Percentiles rank a stretch among this genome's conserved stretches.
phyloP scores from a whole-genome alignment of 2,888 invertebrate species.

The Callosobruchus maculatus region DNA sequence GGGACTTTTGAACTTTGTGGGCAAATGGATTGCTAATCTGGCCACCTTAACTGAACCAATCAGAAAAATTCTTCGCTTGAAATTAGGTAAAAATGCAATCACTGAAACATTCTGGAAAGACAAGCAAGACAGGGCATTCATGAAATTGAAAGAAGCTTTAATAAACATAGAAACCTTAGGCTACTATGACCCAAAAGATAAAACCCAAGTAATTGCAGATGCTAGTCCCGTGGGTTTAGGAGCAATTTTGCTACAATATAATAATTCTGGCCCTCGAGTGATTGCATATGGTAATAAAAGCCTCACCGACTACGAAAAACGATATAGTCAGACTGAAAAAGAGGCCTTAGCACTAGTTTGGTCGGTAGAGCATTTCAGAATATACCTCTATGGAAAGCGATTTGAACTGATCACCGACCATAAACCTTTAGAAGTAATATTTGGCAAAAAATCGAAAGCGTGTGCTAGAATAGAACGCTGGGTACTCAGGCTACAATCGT shows the following conservation, averaged over 20 bases:
- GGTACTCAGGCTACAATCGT: constrained; percentile 1
- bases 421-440: constrained; percentile 3
- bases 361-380: constrained; percentile 32
- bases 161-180: constrained; percentile 14
- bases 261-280: constrained; percentile 10
- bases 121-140: constrained; percentile 12
- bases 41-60: constrained; percentile 19
- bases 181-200: too few relatives aligned
- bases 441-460: background rate
- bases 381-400: background rate
- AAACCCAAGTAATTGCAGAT: constrained; percentile 10
- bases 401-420: constrained; percentile 4
- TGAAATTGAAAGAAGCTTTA: constrained; percentile 12
- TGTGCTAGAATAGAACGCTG: constrained; percentile 1
- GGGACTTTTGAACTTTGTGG: constrained; percentile 34
- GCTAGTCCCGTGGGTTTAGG: background rate
- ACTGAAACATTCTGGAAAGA: constrained; percentile 20
- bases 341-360: constrained; percentile 42
- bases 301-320: constrained; percentile 13
- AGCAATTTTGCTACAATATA: background rate
- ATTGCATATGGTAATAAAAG: constrained; percentile 23
- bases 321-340: constrained; percentile 35
- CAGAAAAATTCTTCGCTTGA: constrained; percentile 9
- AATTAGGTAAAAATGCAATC: constrained; percentile 30
- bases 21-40: constrained; percentile 27